Evolutionary conservation across 2,113 vertebrate genomes (phyloP), one percentile per base, ranked within the genome.

Genomic region (Holacanthus passer): DNA sequence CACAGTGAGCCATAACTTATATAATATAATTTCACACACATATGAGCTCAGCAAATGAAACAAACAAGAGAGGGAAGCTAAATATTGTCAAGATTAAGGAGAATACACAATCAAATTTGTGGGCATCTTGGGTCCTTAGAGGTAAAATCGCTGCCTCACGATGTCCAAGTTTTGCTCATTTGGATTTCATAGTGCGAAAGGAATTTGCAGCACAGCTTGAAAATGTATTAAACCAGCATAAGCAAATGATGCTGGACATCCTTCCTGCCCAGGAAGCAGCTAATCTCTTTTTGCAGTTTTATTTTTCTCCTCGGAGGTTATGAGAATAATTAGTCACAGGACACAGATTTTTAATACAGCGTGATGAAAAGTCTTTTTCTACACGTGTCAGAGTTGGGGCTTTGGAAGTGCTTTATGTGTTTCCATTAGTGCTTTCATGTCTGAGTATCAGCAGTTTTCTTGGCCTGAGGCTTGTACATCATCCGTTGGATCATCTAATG

Each of bases 241-340:
- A 59, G 22, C 31, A 29, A 83, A 82, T 66, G 17, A 79, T 72
- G 19, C 56, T 69, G 47, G 20, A 71, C 52, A 70, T 72, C 70
- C 43, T 56, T 76, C 27, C 56, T 22, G 47, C 35, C 62, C 69
- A 53, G 22, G 77, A 67, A 81, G 71, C 65, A 63, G 39, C 79
- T 82, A 50, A 62, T 84, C 29, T 82, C 24, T 66, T 73, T 74
- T 71, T 53, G 11, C 43, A 14, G 13, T 81, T 86, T 73, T 37
- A 58, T 70, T 83, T 77, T 68, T 29, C 27, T 63, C 19, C 56
- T 43, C 16, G 3, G 71, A 14, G 19, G 13, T 80, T 73, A 79
- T 84, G 53, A 86, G 82, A 87, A 73, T 43, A 27, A 35, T 78
- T 66, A 70, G 65, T 87, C 43, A 71, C 45, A 55, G 27, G 52